Evolutionary conservation across 2,797 vertebrate species (phyloP).

Genomic region (Xenentodon cancila): DNA sequence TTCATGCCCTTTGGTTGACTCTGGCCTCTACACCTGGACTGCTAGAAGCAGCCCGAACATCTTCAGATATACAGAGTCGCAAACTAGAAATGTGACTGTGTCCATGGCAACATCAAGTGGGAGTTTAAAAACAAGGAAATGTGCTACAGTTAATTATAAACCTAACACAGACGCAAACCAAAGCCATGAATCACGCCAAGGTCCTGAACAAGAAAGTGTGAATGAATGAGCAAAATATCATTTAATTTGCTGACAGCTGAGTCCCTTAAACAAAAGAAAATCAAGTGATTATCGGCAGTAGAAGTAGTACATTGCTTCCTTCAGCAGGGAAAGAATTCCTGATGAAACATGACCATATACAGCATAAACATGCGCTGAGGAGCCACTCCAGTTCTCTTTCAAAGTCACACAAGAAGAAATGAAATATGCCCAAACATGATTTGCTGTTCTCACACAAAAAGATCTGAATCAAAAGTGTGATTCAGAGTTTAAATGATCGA

Average conservation of each 20-base stretch:
- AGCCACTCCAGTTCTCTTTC: slow-evolving; percentile 23
- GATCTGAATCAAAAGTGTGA: background rate
- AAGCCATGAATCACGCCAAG: background rate
- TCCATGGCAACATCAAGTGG: slow-evolving; percentile 5
- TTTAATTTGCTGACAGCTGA: background rate
- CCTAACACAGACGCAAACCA: background rate
- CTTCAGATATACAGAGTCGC: too few species aligned
- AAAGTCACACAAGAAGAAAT: slow-evolving; percentile 14
- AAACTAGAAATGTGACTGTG: background rate
- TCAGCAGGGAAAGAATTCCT: background rate
- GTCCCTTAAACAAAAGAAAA: slow-evolving; percentile 6
- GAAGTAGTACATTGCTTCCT: slow-evolving; percentile 6
- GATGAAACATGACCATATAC: slow-evolving; percentile 7
- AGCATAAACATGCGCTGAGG: background rate
- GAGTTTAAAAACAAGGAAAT: slow-evolving; percentile 9
- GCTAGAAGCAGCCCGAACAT: background rate
- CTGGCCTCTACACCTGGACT: too few species aligned
- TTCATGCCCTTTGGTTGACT: background rate
- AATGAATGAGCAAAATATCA: too few species aligned
- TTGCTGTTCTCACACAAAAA: background rate
- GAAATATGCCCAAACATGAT: slow-evolving; percentile 3
- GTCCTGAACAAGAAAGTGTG: too few species aligned
- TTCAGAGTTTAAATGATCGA: background rate
- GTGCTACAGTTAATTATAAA: background rate
- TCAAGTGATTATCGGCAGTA: slow-evolving; percentile 1